A percentile compares a stretch with the other conserved stretches of the same genome.
phyloP scores from a whole-genome alignment of 2,113 vertebrate species.

The Xenotilapia caudafasciata region DNA sequence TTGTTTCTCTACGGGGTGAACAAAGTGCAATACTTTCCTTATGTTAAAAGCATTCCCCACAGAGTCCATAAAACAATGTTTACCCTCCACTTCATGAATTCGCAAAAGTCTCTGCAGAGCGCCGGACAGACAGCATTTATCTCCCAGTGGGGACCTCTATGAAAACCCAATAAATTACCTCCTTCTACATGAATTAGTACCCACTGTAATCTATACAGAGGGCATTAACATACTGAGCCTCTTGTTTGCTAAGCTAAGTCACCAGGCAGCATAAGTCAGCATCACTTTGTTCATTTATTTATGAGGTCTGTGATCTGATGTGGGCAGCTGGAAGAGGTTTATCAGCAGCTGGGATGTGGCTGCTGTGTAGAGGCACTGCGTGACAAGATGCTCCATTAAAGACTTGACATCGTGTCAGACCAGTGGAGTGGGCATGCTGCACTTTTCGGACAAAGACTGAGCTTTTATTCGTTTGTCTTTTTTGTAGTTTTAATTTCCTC shows the following conservation, averaged over 20 bases:
- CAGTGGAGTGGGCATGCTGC: background rate
- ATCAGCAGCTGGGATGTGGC: background rate
- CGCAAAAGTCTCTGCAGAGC: slow-evolving; percentile 30
- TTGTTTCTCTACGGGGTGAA: background rate
- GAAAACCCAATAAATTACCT: slow-evolving; percentile 59
- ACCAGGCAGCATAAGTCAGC: slow-evolving; percentile 19
- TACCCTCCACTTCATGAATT: slow-evolving; percentile 42
- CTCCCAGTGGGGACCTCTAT: slow-evolving; percentile 46
- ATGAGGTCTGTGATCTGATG: background rate
- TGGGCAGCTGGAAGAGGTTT: background rate
- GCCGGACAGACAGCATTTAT: slow-evolving; percentile 44
- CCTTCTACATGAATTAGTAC: slow-evolving; percentile 57
- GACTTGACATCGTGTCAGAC: background rate
- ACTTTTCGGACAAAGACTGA: background rate
- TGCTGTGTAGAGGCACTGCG: background rate
- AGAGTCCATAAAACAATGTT: slow-evolving; percentile 49
- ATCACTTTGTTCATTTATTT: slow-evolving; percentile 28
- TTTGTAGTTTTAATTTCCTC: background rate
- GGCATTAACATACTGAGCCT: slow-evolving; percentile 42
- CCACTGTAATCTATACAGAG: slow-evolving; percentile 44
- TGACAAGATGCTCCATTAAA: background rate
- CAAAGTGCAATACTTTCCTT: background rate
- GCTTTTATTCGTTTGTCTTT: background rate
- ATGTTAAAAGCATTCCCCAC: slow-evolving; percentile 9
- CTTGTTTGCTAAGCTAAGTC: background rate